Evolutionary conservation across 1,140 invertebrate species (phyloP).

Genomic region (Sycobia sp.): DNA sequence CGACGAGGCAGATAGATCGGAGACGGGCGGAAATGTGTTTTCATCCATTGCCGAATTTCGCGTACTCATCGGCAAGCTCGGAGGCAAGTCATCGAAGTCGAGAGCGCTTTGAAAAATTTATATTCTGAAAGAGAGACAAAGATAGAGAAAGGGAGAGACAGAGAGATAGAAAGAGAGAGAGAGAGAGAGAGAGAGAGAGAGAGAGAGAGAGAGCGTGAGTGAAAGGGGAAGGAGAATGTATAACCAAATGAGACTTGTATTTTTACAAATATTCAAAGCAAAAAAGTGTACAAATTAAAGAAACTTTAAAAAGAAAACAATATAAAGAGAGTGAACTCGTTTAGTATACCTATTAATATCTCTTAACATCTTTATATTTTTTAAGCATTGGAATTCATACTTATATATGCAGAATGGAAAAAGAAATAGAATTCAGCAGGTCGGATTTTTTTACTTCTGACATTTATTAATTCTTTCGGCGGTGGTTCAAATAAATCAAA

Average conservation of each 20-base stretch:
- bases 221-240: constrained; percentile 21
- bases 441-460: constrained; percentile 32
- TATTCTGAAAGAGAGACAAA: constrained; percentile 10
- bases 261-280: constrained; percentile 36
- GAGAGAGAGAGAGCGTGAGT: constrained; percentile 23
- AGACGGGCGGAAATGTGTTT: constrained; percentile 39
- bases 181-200: constrained; percentile 12
- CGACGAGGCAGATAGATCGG: constrained; percentile 12
- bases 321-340: constrained; percentile 26
- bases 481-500: constrained; percentile 4
- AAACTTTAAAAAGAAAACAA: constrained; percentile 34
- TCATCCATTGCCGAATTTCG: constrained; percentile 27
- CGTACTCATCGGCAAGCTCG: constrained; percentile 34
- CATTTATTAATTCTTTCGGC: constrained; percentile 29
- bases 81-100: constrained; percentile 36
- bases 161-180: too few species aligned
- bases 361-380: constrained; percentile 28
- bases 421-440: constrained; percentile 23
- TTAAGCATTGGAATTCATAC: constrained; percentile 27
- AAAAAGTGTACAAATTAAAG: constrained; percentile 36
- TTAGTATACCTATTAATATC: constrained; percentile 34
- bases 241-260: constrained; percentile 37
- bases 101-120: constrained; percentile 26
- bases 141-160: neutral
- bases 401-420: constrained; percentile 16